These are phyloP conservation scores for Tolypeutes matacus DNA, from an alignment of 2,797 vertebrate species.

Conservation along the genomic window DNA sequence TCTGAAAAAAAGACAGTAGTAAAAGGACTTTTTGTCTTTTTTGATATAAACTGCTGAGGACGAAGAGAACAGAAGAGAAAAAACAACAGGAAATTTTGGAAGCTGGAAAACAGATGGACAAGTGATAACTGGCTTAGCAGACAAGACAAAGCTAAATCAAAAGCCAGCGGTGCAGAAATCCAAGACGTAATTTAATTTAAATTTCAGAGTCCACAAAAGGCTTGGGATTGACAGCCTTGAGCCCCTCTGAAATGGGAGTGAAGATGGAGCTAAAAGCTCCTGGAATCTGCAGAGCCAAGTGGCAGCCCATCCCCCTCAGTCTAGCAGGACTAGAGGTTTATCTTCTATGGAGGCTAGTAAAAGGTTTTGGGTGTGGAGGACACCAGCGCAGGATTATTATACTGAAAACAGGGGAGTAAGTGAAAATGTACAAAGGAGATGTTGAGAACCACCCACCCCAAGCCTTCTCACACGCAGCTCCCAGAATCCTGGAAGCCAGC, in stretches of 20 bases:
- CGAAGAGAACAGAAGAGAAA: background rate
- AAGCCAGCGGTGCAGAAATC: background rate
- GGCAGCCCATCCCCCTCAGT: background rate
- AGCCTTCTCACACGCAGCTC: background rate
- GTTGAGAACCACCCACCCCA: background rate
- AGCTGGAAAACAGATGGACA: background rate
- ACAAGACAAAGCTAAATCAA: background rate
- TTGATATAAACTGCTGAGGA: background rate
- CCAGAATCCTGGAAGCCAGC: background rate
- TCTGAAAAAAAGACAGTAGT: conserved; percentile 16
- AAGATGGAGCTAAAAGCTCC: background rate
- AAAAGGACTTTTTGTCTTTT: background rate
- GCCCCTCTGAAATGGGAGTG: background rate
- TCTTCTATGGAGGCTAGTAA: background rate
- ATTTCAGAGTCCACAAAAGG: background rate
- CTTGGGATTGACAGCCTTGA: background rate
- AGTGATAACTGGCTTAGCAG: background rate
- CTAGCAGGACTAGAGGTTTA: background rate
- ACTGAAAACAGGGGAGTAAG: background rate
- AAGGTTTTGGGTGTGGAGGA: background rate
- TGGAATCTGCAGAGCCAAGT: background rate
- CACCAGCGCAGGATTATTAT: background rate
- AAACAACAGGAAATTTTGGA: background rate
- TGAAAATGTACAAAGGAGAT: background rate
- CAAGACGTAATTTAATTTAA: background rate